phyloP scores from a whole-genome alignment of 2,113 vertebrate species.

The Muscicapa adusta region DNA sequence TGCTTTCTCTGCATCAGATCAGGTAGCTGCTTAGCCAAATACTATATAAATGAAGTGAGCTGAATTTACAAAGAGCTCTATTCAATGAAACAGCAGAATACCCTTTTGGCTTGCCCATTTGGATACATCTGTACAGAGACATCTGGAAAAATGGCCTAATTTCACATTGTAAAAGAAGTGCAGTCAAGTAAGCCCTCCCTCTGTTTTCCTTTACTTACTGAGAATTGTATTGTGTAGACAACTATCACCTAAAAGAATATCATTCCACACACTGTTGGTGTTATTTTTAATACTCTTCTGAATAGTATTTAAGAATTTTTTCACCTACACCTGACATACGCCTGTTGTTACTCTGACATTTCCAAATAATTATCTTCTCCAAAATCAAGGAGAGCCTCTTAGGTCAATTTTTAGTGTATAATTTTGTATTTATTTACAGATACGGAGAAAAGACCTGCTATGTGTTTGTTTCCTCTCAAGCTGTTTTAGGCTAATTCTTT shows the following conservation, averaged over 20 bases:
- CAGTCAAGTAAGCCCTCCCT: neutral
- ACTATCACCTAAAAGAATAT: neutral
- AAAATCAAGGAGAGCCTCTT: neutral
- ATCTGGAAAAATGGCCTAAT: conserved; percentile 58
- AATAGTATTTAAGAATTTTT: neutral
- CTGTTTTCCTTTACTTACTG: conserved; percentile 4
- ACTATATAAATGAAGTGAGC: neutral
- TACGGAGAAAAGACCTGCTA: neutral
- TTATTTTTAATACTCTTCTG: neutral
- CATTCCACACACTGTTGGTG: neutral
- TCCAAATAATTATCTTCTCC: neutral
- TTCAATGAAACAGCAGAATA: conserved; percentile 56
- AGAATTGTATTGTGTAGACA: neutral
- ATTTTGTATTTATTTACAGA: conserved; percentile 8
- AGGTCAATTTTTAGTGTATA: neutral
- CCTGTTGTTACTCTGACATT: neutral
- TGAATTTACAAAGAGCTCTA: conserved; percentile 29
- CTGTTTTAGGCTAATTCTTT: conserved; percentile 9
- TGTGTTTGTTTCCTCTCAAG: conserved; percentile 6
- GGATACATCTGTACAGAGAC: neutral
- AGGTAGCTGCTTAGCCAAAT: conserved; percentile 42
- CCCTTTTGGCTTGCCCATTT: conserved; percentile 3
- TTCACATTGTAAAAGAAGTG: conserved; percentile 20
- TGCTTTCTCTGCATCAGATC: neutral
- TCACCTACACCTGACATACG: neutral